A percentile compares a stretch with the other conserved stretches of the same genome.
Conservation (phyloP, 1,140 invertebrate species). For the Aphidius gifuensis region DNA sequence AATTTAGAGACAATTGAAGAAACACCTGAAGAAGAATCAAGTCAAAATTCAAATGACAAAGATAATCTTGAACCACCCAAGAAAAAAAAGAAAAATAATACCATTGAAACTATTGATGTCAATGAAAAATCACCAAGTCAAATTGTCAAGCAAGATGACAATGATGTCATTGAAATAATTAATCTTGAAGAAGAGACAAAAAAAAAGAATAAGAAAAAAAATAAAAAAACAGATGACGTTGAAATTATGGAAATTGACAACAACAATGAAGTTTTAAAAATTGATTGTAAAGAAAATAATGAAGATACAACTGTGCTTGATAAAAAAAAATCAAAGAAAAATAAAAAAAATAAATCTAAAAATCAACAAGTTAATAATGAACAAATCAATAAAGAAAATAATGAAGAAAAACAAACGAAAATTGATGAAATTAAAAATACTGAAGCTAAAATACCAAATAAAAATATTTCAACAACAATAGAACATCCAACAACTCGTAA, state of each 20-base stretch:
- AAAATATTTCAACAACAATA: conserved; percentile 5
- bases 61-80: conserved; percentile 9
- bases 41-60: not conserved
- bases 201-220: conserved; percentile 24
- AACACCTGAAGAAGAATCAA: conserved; percentile 37
- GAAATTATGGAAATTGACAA: no score
- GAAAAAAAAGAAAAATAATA: conserved; percentile 25
- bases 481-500: not conserved
- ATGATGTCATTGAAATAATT: conserved; percentile 1
- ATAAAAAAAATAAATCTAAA: no score
- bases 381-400: not conserved
- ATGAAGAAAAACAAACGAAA: conserved; percentile 13
- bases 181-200: conserved; percentile 9
- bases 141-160: not conserved
- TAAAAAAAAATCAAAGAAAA: not conserved
- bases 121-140: not conserved
- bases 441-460: not conserved
- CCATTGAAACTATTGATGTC: not conserved
- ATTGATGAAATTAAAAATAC: not conserved
- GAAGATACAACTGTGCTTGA: not conserved
- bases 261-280: no score
- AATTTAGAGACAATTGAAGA: conserved; percentile 44
- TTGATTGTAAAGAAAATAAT: not conserved
- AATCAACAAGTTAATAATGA: not conserved
- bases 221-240: conserved; percentile 9